Evolutionary conservation across 2,113 vertebrate species (phyloP).

Genomic region (Aptenodytes forsteri): DNA sequence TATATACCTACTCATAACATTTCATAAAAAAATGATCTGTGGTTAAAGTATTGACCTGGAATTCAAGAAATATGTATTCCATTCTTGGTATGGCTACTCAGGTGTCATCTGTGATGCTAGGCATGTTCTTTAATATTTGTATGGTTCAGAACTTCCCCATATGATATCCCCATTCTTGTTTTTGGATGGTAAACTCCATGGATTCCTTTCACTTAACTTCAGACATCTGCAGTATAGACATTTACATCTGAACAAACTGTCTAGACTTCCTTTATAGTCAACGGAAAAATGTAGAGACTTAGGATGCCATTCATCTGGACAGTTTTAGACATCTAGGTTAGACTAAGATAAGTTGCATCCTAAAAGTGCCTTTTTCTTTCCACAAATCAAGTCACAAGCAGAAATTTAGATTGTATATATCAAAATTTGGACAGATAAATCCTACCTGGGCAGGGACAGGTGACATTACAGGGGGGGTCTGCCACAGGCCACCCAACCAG

Average conservation of each 20-base stretch:
- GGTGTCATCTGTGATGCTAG: neutral
- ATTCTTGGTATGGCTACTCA: neutral
- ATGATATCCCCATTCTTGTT: neutral
- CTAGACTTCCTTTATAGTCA: conserved; percentile 22
- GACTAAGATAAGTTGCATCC: neutral
- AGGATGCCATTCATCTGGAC: neutral
- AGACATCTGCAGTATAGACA: conserved; percentile 18
- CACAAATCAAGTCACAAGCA: neutral
- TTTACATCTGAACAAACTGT: conserved; percentile 31
- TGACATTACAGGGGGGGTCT: too few relatives aligned
- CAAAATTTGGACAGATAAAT: neutral
- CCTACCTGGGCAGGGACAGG: neutral
- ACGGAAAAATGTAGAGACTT: neutral
- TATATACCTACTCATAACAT: neutral
- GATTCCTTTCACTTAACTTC: conserved; percentile 31
- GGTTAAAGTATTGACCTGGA: neutral
- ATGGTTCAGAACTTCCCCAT: neutral
- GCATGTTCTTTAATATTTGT: neutral
- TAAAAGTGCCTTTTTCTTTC: neutral
- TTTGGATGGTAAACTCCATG: neutral
- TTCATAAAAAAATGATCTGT: neutral
- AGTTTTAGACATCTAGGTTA: neutral
- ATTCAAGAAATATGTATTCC: neutral
- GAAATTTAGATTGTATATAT: neutral
- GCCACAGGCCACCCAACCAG: too few relatives aligned